Evolutionary conservation across 2,113 vertebrate species (phyloP).

Genomic region (Canis aureus): DNA sequence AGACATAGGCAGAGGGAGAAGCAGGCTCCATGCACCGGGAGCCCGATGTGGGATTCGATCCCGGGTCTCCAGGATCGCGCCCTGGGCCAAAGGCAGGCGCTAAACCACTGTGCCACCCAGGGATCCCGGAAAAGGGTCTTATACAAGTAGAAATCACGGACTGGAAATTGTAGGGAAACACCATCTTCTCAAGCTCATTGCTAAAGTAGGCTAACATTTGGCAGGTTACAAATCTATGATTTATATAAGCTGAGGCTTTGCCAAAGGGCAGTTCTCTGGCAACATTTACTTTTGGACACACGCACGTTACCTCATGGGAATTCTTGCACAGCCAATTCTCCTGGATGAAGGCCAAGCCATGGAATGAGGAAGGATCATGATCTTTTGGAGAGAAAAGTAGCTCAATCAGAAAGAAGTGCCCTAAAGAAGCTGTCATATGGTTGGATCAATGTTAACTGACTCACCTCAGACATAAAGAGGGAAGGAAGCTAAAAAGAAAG

Average conservation of each 20-base stretch:
- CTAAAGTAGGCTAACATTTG: conserved; percentile 50
- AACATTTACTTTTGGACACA: conserved; percentile 44
- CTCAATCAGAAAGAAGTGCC: not conserved
- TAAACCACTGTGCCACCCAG: too few relatives aligned
- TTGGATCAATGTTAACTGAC: not conserved
- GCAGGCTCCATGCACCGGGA: too few relatives aligned
- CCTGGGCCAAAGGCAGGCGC: too few relatives aligned
- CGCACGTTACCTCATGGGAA: not conserved
- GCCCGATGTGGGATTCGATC: too few relatives aligned
- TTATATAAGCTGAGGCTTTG: conserved; percentile 24
- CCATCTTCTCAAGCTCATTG: not conserved
- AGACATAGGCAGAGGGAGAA: too few relatives aligned
- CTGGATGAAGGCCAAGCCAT: conserved; percentile 15
- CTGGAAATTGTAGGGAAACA: not conserved
- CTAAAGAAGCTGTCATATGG: not conserved
- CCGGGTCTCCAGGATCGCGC: too few relatives aligned
- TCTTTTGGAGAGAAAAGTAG: not conserved
- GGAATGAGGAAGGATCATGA: not conserved
- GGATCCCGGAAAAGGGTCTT: not conserved
- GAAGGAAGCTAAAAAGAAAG: not conserved
- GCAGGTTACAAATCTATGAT: not conserved
- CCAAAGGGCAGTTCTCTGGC: conserved; percentile 33
- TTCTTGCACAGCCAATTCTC: conserved; percentile 5
- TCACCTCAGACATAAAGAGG: not conserved
- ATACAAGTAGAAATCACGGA: not conserved